Percentiles rank a stretch among this genome's conserved stretches.
These are phyloP conservation scores for Sarcophilus harrisii DNA, from an alignment of 2,797 vertebrate species.

Conservation along the genomic window DNA sequence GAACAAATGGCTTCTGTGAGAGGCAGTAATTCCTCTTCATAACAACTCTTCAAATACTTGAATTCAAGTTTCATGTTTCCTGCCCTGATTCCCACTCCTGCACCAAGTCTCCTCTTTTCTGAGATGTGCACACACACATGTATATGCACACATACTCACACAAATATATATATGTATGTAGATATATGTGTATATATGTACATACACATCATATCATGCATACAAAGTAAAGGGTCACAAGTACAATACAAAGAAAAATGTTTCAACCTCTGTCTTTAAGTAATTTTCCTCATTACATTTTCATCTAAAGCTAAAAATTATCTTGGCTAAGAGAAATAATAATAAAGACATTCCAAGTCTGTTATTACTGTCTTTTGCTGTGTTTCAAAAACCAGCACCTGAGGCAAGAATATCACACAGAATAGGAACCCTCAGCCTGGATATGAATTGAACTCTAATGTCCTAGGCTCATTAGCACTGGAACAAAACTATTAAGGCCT, in stretches of 20 bases:
- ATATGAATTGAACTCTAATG: conserved; percentile 43
- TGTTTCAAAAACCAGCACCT: conserved; percentile 29
- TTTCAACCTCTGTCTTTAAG: conserved; percentile 19
- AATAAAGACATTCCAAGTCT: conserved; percentile 37
- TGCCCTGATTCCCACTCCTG: neutral
- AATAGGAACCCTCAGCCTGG: neutral
- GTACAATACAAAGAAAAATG: conserved; percentile 31
- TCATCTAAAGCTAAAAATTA: conserved; percentile 41
- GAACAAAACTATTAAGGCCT: conserved; percentile 38
- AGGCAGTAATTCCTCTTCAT: neutral
- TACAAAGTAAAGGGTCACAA: conserved; percentile 22
- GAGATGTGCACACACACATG: neutral
- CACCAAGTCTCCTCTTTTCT: neutral
- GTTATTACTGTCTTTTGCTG: conserved; percentile 38
- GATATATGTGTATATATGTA: too few relatives aligned
- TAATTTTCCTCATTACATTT: conserved; percentile 26
- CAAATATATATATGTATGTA: too few relatives aligned
- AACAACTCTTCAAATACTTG: neutral
- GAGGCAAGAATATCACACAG: conserved; percentile 21
- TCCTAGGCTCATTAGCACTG: conserved; percentile 32
- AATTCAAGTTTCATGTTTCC: neutral
- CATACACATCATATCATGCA: neutral
- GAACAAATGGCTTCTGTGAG: too few relatives aligned
- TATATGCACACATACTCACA: rapidly evolving
- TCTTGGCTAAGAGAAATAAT: conserved; percentile 34